These are phyloP conservation scores for Prunella strophiata DNA, from an alignment of 2,797 vertebrate genomes.

Conservation along the genomic window DNA sequence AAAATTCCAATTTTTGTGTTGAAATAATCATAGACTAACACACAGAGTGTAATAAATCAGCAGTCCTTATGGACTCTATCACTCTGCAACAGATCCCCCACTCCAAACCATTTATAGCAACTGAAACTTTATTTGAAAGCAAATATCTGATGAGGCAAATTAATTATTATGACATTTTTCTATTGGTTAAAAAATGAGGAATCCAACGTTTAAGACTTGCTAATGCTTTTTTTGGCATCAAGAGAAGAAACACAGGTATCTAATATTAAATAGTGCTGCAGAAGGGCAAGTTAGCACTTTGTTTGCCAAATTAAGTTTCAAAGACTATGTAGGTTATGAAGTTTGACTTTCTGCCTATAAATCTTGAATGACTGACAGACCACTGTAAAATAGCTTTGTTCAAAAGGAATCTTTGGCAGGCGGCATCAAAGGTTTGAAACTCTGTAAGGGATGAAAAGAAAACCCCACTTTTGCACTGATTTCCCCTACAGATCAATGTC, in stretches of 20 bases:
- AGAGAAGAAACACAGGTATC: constrained; percentile 59
- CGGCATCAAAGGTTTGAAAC: constrained; percentile 63
- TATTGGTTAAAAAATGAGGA: constrained; percentile 61
- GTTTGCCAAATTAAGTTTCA: constrained; percentile 78
- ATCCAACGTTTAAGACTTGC: constrained; percentile 32
- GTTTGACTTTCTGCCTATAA: constrained; percentile 63
- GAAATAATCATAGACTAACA: constrained; percentile 16
- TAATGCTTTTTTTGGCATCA: constrained; percentile 67
- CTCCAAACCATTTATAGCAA: constrained; percentile 1
- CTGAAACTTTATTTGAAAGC: constrained; percentile 59
- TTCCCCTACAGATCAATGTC: constrained; percentile 45
- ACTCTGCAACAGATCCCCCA: not conserved
- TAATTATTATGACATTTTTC: constrained; percentile 70
- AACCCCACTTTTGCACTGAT: constrained; percentile 54
- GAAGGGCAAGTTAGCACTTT: constrained; percentile 66
- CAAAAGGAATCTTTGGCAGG: constrained; percentile 67
- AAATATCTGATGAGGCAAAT: constrained; percentile 62
- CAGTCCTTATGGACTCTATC: not conserved
- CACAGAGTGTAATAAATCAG: not conserved
- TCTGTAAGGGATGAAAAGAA: constrained; percentile 70
- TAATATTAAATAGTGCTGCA: constrained; percentile 68
- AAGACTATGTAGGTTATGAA: constrained; percentile 70
- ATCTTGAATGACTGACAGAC: constrained; percentile 71
- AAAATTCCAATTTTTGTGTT: constrained; percentile 9
- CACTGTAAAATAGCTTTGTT: constrained; percentile 67